Conservation (phyloP, 2,888 invertebrate species). For the Tenthredo notha region DNA sequence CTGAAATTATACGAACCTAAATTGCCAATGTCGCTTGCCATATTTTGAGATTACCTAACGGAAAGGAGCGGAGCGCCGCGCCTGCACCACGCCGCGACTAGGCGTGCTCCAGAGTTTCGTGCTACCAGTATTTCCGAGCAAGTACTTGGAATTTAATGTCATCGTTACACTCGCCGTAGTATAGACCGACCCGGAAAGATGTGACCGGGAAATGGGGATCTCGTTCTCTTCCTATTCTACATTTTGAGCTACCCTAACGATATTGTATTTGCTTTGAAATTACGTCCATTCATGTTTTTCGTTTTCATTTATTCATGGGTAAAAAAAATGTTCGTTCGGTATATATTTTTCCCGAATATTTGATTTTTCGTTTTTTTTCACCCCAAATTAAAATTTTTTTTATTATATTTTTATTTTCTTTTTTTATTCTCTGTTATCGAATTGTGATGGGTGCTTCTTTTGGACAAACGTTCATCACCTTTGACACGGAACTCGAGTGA, state of each 20-base stretch:
- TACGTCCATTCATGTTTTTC: background rate
- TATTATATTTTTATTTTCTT: background rate
- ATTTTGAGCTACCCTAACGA: background rate
- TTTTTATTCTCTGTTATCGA: constrained; percentile 41
- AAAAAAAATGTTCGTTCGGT: too few relatives aligned
- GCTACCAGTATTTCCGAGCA: constrained; percentile 38
- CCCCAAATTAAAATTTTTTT: background rate
- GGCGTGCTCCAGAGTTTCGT: constrained; percentile 9
- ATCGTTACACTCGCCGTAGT: constrained; percentile 46
- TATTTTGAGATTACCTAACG: constrained; percentile 60
- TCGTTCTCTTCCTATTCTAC: constrained; percentile 22
- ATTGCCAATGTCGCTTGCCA: constrained; percentile 60
- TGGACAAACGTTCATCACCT: constrained; percentile 37
- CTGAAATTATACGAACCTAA: constrained; percentile 65
- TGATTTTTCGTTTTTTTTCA: background rate
- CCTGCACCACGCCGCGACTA: background rate
- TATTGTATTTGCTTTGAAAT: constrained; percentile 3
- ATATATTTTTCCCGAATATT: background rate
- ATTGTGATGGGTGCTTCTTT: background rate
- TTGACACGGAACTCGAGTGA: constrained; percentile 16
- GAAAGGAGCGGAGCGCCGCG: background rate
- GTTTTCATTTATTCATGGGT: background rate
- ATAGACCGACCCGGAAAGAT: constrained; percentile 22
- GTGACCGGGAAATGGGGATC: background rate
- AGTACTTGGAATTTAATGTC: constrained; percentile 43